These are phyloP conservation scores for Verasper variegatus DNA, from an alignment of 2,113 vertebrate species.

Conservation along the genomic window DNA sequence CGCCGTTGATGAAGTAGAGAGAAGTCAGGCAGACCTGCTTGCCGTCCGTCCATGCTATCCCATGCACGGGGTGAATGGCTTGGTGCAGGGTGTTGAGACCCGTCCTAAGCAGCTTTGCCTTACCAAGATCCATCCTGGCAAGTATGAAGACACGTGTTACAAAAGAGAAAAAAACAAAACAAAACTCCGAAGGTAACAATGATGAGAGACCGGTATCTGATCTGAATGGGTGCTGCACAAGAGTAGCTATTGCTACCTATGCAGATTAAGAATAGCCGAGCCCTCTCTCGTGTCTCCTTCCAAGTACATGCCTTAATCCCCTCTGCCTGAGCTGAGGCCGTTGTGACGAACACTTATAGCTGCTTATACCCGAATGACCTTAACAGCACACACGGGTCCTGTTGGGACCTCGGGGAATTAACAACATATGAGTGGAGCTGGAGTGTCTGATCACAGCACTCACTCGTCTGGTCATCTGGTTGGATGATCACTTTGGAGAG, in stretches of 20 bases:
- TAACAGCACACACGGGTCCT: constrained; percentile 36
- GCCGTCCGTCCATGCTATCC: constrained; percentile 96
- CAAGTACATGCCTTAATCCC: constrained; percentile 82
- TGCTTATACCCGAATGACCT: constrained; percentile 79
- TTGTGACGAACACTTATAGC: constrained; percentile 76
- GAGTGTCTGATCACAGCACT: constrained; percentile 24
- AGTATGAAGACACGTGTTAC: neutral
- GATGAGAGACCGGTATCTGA: constrained; percentile 25
- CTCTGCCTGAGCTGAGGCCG: constrained; percentile 65
- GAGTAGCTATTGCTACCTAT: constrained; percentile 51
- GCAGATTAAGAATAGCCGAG: constrained; percentile 79
- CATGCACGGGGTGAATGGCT: constrained; percentile 91
- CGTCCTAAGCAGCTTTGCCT: constrained; percentile 90
- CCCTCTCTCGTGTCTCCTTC: constrained; percentile 73
- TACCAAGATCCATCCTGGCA: constrained; percentile 91
- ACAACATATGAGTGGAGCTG: constrained; percentile 30
- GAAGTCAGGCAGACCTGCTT: constrained; percentile 90
- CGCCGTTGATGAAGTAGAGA: constrained; percentile 81
- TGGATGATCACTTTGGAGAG: neutral
- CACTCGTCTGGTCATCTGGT: neutral
- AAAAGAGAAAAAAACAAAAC: constrained; percentile 17
- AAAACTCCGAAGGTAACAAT: constrained; percentile 33
- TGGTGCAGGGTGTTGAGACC: constrained; percentile 92
- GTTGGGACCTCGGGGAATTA: constrained; percentile 38
- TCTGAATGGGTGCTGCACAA: constrained; percentile 25